Base-by-base conservation (phyloP, 2,797 vertebrate genomes). In the Poecilia picta region DNA sequence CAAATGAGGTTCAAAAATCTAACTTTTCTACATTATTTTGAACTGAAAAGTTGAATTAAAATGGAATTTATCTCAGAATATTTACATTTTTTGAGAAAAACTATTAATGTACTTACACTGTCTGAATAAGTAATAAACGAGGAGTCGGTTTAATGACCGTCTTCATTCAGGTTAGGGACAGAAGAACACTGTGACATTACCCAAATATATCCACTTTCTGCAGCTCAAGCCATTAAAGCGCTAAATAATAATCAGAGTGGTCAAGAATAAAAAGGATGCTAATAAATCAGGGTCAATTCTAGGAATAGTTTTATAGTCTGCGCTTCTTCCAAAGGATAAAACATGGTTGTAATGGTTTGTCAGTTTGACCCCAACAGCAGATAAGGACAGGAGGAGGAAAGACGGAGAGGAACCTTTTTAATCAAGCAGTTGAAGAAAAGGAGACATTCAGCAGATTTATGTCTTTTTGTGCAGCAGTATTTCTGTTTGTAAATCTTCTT, bases 101-200 rank as follows among this genome's bases (percentile, higher is more conserved):
- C 23, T 25, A 25, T 18, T 51, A 45, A 51, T 20, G 10, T 0
- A 25, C 5, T 51, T 55, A 2, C 1, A 8, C 2, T 15, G 13
- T 13, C 49, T 23, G 31, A 23, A 55, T 20, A 36, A 73, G 28
- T 23, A 53, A 43, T 59, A 57, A 18, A 28, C 2, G 59, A 23
- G 7, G n/a, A 23, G 57, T 45, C 3, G 0, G 12, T 71, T 16
- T 47, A 15, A 49, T 72, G 59, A 45, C 43, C 18, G 25, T 73
- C 66, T 49, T 15, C 49, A 31, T 55, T 72, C 72, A 41, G 51
- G 13, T 51, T 16, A 43, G 74, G 45, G 74, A 16, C 1, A 41
- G 68, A 10, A 74, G 75, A 16, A 39, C 64, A 73, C 43, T 6
- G 46, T 78, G 78, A 78, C 84, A 76, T 81, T 6, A 79, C 1